Conservation (phyloP, 2,797 vertebrate species). For the Helostoma temminkii region DNA sequence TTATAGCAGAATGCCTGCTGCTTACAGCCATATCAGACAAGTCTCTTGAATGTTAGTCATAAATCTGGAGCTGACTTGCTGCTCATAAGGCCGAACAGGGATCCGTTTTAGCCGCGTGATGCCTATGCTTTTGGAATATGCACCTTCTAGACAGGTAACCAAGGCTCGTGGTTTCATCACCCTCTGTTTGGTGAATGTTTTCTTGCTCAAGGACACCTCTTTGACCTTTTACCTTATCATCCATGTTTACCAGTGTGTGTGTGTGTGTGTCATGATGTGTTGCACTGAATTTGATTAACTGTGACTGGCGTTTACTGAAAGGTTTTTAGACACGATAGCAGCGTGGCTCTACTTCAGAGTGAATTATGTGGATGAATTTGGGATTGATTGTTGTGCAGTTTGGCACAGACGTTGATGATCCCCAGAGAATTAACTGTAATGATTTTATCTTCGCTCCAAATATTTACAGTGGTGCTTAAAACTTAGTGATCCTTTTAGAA, state of each 20-base stretch:
- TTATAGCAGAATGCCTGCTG: slow-evolving; percentile 15
- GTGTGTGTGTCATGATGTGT: slow-evolving; percentile 23
- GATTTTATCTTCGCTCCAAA: not conserved
- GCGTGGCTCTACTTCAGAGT: not conserved
- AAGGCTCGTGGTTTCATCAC: slow-evolving; percentile 11
- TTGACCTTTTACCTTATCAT: slow-evolving; percentile 26
- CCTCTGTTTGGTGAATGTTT: slow-evolving; percentile 29
- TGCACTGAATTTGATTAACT: slow-evolving; percentile 42
- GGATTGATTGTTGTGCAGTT: not conserved
- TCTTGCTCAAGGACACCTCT: slow-evolving; percentile 27
- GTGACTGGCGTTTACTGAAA: slow-evolving; percentile 9
- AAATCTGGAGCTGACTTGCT: slow-evolving; percentile 22
- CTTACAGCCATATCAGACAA: slow-evolving; percentile 39
- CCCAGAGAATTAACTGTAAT: not conserved
- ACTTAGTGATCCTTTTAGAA: too few species aligned
- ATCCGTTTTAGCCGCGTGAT: slow-evolving; percentile 36
- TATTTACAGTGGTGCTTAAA: not conserved
- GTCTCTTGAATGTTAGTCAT: slow-evolving; percentile 23
- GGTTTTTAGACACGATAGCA: slow-evolving; percentile 29
- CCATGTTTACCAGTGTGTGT: slow-evolving; percentile 42
- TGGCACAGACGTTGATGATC: not conserved
- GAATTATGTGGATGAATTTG: not conserved
- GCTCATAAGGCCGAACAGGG: slow-evolving; percentile 31
- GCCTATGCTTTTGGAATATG: slow-evolving; percentile 55
- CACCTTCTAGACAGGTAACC: slow-evolving; percentile 28